These are phyloP conservation scores for Mesembrinibis cayennensis DNA, from an alignment of 2,113 vertebrate species.

Conservation along the genomic window DNA sequence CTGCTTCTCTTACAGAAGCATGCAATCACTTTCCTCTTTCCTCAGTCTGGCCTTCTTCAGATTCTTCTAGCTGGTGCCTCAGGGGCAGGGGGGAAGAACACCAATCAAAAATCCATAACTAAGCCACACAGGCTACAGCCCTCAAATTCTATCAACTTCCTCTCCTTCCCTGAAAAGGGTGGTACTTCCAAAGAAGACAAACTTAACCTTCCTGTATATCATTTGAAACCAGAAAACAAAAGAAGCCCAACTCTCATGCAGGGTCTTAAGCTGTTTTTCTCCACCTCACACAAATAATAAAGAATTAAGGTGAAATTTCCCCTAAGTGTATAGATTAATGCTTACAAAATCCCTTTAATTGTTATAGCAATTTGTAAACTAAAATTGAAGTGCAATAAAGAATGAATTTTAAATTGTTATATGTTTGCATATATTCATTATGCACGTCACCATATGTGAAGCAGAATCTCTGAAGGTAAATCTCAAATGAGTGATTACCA, in stretches of 20 bases:
- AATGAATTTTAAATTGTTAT: not conserved
- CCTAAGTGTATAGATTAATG: not conserved
- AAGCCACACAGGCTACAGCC: not conserved
- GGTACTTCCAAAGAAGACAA: not conserved
- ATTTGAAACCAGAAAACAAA: not conserved
- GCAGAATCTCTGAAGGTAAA: conserved; percentile 33
- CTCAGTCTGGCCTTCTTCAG: not conserved
- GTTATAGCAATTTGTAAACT: not conserved
- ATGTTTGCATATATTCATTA: conserved; percentile 24
- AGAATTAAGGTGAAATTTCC: not conserved
- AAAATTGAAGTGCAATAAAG: not conserved
- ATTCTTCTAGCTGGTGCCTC: not conserved
- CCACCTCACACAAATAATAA: not conserved
- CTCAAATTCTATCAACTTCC: not conserved
- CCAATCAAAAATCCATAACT: not conserved
- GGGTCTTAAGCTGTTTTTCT: not conserved
- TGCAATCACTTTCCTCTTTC: not conserved
- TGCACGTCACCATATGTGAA: not conserved
- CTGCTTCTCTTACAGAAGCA: not conserved
- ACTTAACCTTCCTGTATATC: not conserved
- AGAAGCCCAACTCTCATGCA: not conserved
- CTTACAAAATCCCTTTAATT: not conserved
- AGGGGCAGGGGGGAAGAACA: not conserved
- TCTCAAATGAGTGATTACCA: conserved; percentile 19
- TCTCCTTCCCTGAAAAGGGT: not conserved